Evolutionary conservation across 2,888 invertebrate genomes (phyloP).

Genomic region (Caenorhabditis macrosperma): DNA sequence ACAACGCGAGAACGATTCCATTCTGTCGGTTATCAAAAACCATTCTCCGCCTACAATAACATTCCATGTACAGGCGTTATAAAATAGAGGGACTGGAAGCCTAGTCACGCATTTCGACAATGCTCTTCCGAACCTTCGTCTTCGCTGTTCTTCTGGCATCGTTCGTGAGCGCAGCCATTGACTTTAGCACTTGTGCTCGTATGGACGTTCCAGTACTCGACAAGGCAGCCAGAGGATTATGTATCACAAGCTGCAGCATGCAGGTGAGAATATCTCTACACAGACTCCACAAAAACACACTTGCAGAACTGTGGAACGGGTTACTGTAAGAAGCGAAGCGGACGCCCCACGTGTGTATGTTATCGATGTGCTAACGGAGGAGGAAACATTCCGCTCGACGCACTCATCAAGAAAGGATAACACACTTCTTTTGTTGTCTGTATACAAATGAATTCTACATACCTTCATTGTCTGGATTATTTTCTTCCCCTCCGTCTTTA

Average conservation of each 20-base stretch:
- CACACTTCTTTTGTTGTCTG: not conserved
- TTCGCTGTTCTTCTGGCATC: not conserved
- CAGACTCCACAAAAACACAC: no score
- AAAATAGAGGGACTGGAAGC: not conserved
- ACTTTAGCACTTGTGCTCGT: constrained; percentile 52
- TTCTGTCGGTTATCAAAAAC: constrained; percentile 32
- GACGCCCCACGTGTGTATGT: constrained; percentile 55
- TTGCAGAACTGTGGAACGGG: constrained; percentile 60
- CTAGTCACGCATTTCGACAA: not conserved
- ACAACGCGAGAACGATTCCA: constrained; percentile 21
- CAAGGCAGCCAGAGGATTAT: constrained; percentile 44
- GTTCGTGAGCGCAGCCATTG: constrained; percentile 7
- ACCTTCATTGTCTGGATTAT: not conserved
- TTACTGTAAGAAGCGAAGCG: constrained; percentile 39
- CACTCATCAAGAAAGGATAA: constrained; percentile 15
- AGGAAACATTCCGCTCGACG: constrained; percentile 23
- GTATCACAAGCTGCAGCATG: constrained; percentile 49
- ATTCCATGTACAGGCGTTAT: not conserved
- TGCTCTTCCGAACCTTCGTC: constrained; percentile 1
- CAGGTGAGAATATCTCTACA: constrained; percentile 12
- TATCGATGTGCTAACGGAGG: constrained; percentile 56
- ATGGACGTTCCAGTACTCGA: constrained; percentile 54
- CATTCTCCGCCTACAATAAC: constrained; percentile 22
- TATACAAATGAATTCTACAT: not conserved
- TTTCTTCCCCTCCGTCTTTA: not conserved